Percentiles rank a stretch among this genome's conserved stretches.
Evolutionary conservation across 2,888 invertebrate species (phyloP).

Genomic region (Therioaphis trifolii): DNA sequence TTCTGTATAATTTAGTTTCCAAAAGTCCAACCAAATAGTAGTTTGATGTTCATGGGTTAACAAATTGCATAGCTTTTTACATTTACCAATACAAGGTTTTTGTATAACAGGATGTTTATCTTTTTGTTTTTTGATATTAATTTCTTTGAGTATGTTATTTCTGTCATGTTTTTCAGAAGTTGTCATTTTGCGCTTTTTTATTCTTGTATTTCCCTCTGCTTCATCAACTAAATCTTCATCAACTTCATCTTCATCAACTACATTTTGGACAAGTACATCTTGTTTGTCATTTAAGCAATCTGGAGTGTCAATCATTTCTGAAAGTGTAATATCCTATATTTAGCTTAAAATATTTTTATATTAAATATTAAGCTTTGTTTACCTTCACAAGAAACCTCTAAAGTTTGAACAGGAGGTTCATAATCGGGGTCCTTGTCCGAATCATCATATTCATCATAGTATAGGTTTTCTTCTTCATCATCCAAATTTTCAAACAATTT

Average conservation of each 20-base stretch:
- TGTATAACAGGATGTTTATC: not conserved
- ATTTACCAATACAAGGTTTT: slow-evolving; percentile 12
- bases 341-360: not conserved
- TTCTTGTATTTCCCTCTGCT: not conserved
- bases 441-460: not conserved
- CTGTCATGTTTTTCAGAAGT: not conserved
- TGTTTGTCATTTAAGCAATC: not conserved
- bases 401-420: slow-evolving; percentile 8
- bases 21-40: not conserved
- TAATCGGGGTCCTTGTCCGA: not conserved
- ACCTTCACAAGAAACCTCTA: slow-evolving; percentile 14
- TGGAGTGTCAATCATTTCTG: not conserved
- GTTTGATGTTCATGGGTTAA: not conserved
- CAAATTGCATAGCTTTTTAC: not conserved
- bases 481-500: not conserved
- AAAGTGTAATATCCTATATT: not conserved
- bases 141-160: not conserved
- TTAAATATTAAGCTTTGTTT: not conserved
- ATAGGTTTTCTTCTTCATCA: not conserved
- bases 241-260: not conserved
- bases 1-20: not conserved
- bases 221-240: no score
- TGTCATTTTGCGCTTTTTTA: slow-evolving; percentile 9
- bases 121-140: not conserved
- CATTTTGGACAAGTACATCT: not conserved